These are phyloP conservation scores for Columba janthina DNA, from an alignment of 2,113 vertebrate genomes.

Conservation along the genomic window DNA sequence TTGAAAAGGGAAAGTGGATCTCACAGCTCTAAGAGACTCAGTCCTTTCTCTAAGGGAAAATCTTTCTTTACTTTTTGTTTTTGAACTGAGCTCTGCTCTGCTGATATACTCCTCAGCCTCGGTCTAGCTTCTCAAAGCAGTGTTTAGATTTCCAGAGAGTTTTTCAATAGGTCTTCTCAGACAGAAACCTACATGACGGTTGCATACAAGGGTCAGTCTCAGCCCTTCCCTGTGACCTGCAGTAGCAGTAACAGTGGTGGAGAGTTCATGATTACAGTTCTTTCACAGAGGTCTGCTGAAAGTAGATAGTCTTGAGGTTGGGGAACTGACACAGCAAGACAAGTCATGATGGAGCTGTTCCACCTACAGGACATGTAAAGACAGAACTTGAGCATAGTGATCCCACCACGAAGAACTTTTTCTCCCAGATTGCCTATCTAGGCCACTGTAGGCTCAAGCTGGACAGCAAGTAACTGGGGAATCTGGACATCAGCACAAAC, in stretches of 20 bases:
- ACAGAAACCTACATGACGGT: not conserved
- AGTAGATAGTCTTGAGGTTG: not conserved
- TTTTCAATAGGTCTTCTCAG: not conserved
- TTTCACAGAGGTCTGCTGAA: not conserved
- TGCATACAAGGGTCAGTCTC: not conserved
- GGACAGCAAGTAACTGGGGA: not conserved
- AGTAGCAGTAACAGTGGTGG: not conserved
- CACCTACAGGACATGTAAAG: not conserved
- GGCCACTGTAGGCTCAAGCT: not conserved
- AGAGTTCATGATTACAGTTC: not conserved
- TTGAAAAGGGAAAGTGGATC: not conserved
- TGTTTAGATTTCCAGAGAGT: not conserved
- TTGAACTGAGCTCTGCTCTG: not conserved
- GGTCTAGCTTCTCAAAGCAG: not conserved
- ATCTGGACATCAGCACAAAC: not conserved
- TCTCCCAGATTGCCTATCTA: not conserved
- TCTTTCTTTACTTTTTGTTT: not conserved
- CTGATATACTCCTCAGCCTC: not conserved
- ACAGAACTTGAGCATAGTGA: not conserved
- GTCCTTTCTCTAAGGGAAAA: not conserved
- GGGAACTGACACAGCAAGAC: not conserved
- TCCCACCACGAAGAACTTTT: not conserved
- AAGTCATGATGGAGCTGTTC: rapidly evolving
- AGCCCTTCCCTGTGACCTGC: not conserved
- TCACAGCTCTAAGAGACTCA: not conserved